A percentile compares a stretch with the other conserved stretches of the same genome.
These are phyloP conservation scores for Papilio elwesi DNA, from an alignment of 2,888 invertebrate species.

Conservation along the genomic window DNA sequence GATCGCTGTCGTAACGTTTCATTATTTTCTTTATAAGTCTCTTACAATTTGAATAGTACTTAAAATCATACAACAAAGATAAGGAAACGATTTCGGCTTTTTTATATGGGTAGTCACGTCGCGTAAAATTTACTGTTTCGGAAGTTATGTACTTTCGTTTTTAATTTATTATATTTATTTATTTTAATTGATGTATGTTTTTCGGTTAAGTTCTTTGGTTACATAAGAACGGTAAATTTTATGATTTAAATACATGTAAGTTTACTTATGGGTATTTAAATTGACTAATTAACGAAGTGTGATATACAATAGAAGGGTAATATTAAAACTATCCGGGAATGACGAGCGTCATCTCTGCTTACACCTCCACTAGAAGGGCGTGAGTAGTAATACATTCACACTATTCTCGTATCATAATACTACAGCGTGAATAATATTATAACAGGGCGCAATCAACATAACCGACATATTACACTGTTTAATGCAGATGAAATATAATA, in stretches of 20 bases:
- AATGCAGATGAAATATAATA: conserved; percentile 28
- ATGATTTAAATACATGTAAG: too few species aligned
- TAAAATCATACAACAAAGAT: conserved; percentile 20
- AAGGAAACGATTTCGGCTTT: conserved; percentile 7
- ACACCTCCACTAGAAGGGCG: too few species aligned
- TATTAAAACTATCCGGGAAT: too few species aligned
- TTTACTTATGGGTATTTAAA: too few species aligned
- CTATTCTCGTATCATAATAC: too few species aligned
- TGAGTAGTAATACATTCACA: too few species aligned
- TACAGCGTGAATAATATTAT: neutral
- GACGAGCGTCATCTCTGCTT: too few species aligned
- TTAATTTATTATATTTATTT: neutral
- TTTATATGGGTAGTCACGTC: neutral
- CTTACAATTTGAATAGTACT: conserved; percentile 19
- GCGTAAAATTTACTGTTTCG: conserved; percentile 6
- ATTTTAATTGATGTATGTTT: too few species aligned
- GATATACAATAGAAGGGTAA: too few species aligned
- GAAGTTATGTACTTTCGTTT: neutral
- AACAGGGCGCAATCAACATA: neutral
- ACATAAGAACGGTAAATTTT: too few species aligned
- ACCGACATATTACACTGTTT: conserved; percentile 4
- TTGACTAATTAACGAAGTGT: too few species aligned
- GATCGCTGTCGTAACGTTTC: conserved; percentile 15
- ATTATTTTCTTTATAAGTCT: conserved; percentile 21
- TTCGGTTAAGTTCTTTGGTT: too few species aligned